Conservation (phyloP, 2,888 invertebrate species). For the Biston stratarius region DNA sequence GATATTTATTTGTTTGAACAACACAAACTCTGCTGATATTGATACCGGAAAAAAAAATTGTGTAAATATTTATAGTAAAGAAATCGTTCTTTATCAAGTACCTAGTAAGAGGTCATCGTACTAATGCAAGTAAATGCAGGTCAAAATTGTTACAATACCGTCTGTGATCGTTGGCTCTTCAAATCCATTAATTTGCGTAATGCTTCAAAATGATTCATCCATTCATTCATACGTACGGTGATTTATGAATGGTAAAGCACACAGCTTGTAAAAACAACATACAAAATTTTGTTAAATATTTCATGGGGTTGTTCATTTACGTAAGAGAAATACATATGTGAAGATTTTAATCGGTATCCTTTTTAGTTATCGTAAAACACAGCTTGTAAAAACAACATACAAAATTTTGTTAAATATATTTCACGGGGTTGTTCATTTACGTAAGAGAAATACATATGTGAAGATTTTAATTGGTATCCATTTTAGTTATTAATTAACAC, state of each 20-base stretch:
- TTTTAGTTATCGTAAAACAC: background rate
- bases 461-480: too few species aligned
- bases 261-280: background rate
- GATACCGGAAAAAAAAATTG: background rate
- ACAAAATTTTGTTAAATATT: too few species aligned
- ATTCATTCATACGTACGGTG: conserved; percentile 43
- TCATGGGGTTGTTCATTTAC: too few species aligned
- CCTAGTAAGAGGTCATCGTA: conserved; percentile 1
- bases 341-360: too few species aligned
- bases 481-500: too few species aligned
- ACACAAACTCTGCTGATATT: background rate
- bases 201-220: conserved; percentile 51
- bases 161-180: conserved; percentile 45
- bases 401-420: too few species aligned
- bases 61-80: background rate
- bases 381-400: background rate
- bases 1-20: too few species aligned
- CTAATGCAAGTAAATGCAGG: conserved; percentile 12
- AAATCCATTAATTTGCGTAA: conserved; percentile 49
- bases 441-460: too few species aligned
- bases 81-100: background rate
- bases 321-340: too few species aligned
- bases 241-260: conserved; percentile 7
- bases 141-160: conserved; percentile 22
- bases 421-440: too few species aligned